Evolutionary conservation across 1,140 invertebrate genomes (phyloP), one percentile per base, ranked within the genome.

Genomic region (Sipha flava): DNA sequence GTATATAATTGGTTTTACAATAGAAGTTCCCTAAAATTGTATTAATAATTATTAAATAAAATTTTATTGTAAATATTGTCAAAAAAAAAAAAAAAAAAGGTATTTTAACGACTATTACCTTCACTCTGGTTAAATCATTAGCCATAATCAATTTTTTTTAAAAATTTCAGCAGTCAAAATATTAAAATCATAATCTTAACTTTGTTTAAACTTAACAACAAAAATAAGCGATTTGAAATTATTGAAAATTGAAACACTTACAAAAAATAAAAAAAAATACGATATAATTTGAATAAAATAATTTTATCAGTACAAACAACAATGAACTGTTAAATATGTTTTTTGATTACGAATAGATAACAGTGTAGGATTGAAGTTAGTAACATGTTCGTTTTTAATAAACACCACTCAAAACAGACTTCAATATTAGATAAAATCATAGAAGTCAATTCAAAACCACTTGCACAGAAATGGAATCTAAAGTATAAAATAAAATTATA

Each of bases 1-100:
- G 87, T 97, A 99, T 5, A 99, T 92, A 84, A 99, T 93, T 21
- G 97, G 95, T 85, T 99, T 99, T 0, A 98, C 90, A 82, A 99
- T 93, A 4, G 92, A 93, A 3, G 96, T 85, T 64, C 95, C 96
- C 92, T 97, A 81, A 45, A 86, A 87, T n/a, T n/a, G n/a, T n/a
- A 81, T 16, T 12, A 31, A 64, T 4, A 21, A 64, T n/a, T n/a
- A n/a, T 52, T 52, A 52, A 18, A 21, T 52, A 21, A 29, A 21
- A 31, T 52, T 10, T 7, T 45, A 1, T 9, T 18, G 4, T 1
- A 68, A 26, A 23, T 45, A 18, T 34, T 10, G 16, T 52, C n/a
- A n/a, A n/a, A n/a, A n/a, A 1, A 26, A 68, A 3, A 10, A 1
- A 37, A 68, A 6, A 31, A 40, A 68, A 21, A 5, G 1, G 57